Conservation (phyloP, 2,113 vertebrate genomes). For the Nannospalax galili region DNA sequence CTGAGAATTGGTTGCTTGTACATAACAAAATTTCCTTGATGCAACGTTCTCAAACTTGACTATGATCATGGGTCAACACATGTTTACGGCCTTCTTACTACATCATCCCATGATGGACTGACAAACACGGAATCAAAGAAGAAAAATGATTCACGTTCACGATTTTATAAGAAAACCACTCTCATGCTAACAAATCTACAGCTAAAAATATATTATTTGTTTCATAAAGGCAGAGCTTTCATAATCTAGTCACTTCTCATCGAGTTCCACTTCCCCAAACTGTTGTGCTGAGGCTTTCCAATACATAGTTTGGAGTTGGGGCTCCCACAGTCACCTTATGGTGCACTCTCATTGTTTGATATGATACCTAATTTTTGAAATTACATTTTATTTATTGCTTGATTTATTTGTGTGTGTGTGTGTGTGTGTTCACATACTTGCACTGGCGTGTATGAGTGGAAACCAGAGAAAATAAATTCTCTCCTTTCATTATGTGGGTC, state of each 20-base stretch:
- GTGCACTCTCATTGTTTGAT: not conserved
- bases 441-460: too few relatives aligned
- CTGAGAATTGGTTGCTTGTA: too few relatives aligned
- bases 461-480: too few relatives aligned
- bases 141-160: not conserved
- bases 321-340: not conserved
- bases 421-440: too few relatives aligned
- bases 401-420: too few relatives aligned
- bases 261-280: not conserved
- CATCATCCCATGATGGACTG: not conserved
- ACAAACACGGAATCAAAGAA: not conserved
- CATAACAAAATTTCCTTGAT: not conserved
- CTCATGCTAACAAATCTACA: not conserved
- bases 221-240: not conserved
- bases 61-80: too few relatives aligned
- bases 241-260: not conserved
- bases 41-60: not conserved
- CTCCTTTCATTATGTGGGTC: too few relatives aligned
- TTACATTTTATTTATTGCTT: too few relatives aligned
- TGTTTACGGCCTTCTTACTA: not conserved
- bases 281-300: not conserved
- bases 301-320: not conserved
- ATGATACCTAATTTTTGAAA: not conserved
- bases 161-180: not conserved
- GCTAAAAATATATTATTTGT: not conserved